These are phyloP conservation scores for Xiphophorus birchmanni DNA, from an alignment of 2,797 vertebrate species.

Conservation along the genomic window DNA sequence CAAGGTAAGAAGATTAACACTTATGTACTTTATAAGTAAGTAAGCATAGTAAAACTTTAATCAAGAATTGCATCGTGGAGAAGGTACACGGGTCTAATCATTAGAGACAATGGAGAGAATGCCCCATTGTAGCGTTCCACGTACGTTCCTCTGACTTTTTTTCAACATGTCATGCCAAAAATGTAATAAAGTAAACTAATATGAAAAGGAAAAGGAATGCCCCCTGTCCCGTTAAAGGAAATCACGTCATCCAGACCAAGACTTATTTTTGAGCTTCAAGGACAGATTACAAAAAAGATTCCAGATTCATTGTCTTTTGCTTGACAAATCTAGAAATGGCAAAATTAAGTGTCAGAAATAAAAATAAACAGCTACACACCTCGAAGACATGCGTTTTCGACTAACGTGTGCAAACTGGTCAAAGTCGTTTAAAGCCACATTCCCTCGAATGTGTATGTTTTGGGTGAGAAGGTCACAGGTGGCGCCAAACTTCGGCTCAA, in stretches of 20 bases:
- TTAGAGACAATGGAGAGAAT: no score
- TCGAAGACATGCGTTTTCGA: neutral
- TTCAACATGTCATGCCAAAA: neutral
- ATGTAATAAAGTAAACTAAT: neutral
- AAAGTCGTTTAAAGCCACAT: slow-evolving; percentile 11
- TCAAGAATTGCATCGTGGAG: no score
- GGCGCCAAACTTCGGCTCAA: slow-evolving; percentile 50
- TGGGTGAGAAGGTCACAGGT: slow-evolving; percentile 59
- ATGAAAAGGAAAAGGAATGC: neutral
- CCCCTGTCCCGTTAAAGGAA: neutral
- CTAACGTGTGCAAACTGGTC: neutral
- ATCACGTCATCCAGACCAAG: neutral
- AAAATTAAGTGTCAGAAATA: neutral
- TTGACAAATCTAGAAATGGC: neutral
- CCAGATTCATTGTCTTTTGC: neutral
- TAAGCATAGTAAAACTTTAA: no score
- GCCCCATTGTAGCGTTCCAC: no score
- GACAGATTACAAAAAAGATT: neutral
- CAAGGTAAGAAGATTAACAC: no score
- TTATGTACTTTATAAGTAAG: no score
- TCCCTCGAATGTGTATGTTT: slow-evolving; percentile 31
- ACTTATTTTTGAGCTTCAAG: neutral
- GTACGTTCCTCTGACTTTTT: neutral
- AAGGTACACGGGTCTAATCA: no score
- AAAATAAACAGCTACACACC: neutral